Conservation (phyloP, 2,888 invertebrate species). For the Ophion obscuratus region DNA sequence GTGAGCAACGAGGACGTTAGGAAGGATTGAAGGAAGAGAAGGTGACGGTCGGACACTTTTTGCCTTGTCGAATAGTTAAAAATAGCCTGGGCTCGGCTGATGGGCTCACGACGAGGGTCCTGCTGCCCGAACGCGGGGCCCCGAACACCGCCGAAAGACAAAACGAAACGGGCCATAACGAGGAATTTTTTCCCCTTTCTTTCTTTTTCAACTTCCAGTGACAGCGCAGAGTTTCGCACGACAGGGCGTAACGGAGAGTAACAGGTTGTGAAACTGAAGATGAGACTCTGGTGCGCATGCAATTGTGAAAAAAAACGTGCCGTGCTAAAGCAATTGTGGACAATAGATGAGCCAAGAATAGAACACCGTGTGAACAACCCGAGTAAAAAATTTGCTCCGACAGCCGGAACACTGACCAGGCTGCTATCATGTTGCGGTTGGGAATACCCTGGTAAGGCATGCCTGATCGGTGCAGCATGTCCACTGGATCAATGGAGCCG, state of each 20-base stretch:
- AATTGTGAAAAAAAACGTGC: too few species aligned
- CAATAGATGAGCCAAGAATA: neutral
- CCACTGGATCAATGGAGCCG: too few species aligned
- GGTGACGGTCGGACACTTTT: conserved; percentile 66
- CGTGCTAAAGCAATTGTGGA: too few species aligned
- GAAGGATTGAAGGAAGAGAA: conserved; percentile 62
- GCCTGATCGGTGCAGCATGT: too few species aligned
- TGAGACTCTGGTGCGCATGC: neutral
- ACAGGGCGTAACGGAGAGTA: conserved; percentile 16
- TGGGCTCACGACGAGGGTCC: conserved; percentile 66
- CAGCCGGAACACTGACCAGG: too few species aligned
- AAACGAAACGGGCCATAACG: neutral
- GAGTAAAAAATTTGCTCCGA: too few species aligned
- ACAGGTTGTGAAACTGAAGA: conserved; percentile 29
- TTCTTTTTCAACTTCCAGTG: neutral
- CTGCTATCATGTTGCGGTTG: too few species aligned
- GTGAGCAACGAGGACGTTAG: conserved; percentile 42
- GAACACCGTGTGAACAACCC: neutral
- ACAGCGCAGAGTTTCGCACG: conserved; percentile 29
- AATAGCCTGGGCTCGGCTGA: conserved; percentile 67
- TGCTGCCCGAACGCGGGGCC: conserved; percentile 63
- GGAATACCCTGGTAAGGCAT: too few species aligned
- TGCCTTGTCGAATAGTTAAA: conserved; percentile 72
- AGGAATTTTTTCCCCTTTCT: neutral
- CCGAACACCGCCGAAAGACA: conserved; percentile 24